Conservation (phyloP, 2,797 vertebrate species). For the Agapornis canus region DNA sequence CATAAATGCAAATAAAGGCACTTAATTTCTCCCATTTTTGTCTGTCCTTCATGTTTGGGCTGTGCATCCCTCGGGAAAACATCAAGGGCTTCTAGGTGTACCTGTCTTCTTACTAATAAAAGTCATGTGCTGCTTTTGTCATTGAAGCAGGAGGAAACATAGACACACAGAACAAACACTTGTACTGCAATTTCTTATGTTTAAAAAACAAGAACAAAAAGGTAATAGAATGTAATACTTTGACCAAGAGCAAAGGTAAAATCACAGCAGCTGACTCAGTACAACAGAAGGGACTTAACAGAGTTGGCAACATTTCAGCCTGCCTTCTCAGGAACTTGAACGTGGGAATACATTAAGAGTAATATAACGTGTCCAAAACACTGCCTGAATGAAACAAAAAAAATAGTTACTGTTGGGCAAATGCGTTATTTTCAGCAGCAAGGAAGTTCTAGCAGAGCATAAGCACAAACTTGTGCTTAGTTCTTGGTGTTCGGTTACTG, state of each 20-base stretch:
- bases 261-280: constrained; percentile 49
- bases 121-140: constrained; percentile 7
- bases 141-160: constrained; percentile 14
- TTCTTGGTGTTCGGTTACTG: not conserved
- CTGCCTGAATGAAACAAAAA: not conserved
- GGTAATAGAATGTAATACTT: not conserved
- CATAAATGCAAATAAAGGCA: not conserved
- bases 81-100: not conserved
- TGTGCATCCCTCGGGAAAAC: not conserved
- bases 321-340: not conserved
- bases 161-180: not conserved
- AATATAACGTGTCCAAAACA: not conserved
- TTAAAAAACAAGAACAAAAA: constrained; percentile 22
- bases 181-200: not conserved
- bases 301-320: not conserved
- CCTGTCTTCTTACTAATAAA: not conserved
- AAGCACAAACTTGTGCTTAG: not conserved
- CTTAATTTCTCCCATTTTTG: not conserved
- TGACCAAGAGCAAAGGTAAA: constrained; percentile 55
- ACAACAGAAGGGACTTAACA: constrained; percentile 24
- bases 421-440: not conserved
- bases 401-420: not conserved
- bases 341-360: not conserved
- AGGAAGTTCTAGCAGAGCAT: not conserved
- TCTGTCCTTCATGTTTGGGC: not conserved